Conservation (phyloP, 2,797 vertebrate species). For the Cirrhinus mrigala region DNA sequence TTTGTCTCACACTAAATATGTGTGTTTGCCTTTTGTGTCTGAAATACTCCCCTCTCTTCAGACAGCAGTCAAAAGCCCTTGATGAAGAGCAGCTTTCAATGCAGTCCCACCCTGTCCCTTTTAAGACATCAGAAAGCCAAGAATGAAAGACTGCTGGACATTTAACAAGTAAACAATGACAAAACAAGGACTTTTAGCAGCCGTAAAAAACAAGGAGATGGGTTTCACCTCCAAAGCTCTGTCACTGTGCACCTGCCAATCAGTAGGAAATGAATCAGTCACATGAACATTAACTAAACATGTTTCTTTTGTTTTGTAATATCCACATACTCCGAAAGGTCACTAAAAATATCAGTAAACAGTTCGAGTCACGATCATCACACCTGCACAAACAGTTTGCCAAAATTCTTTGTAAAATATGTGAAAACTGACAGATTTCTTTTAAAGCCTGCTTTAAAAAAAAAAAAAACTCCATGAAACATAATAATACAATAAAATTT, state of each 20-base stretch:
- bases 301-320: not conserved
- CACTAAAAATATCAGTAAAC: not conserved
- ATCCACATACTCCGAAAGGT: not conserved
- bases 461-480: not conserved
- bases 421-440: not conserved
- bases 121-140: slow-evolving; percentile 64
- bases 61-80: slow-evolving; percentile 62
- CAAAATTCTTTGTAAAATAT: not conserved
- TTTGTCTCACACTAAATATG: slow-evolving; percentile 92
- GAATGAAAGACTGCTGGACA: slow-evolving; percentile 59
- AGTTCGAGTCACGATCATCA: not conserved
- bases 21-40: slow-evolving; percentile 84
- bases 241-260: slow-evolving; percentile 53
- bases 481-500: not conserved
- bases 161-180: slow-evolving; percentile 65
- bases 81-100: slow-evolving; percentile 66
- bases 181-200: slow-evolving; percentile 54
- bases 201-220: slow-evolving; percentile 57
- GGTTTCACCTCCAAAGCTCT: slow-evolving; percentile 41
- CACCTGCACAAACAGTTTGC: not conserved
- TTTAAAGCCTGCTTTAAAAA: not conserved
- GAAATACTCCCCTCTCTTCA: slow-evolving; percentile 71
- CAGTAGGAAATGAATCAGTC: slow-evolving; percentile 55
- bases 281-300: not conserved
- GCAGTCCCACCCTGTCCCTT: slow-evolving; percentile 57